A percentile compares a stretch with the other conserved stretches of the same genome.
These are phyloP conservation scores for Leptinotarsa texana DNA, from an alignment of 1,140 invertebrate species.

Conservation along the genomic window DNA sequence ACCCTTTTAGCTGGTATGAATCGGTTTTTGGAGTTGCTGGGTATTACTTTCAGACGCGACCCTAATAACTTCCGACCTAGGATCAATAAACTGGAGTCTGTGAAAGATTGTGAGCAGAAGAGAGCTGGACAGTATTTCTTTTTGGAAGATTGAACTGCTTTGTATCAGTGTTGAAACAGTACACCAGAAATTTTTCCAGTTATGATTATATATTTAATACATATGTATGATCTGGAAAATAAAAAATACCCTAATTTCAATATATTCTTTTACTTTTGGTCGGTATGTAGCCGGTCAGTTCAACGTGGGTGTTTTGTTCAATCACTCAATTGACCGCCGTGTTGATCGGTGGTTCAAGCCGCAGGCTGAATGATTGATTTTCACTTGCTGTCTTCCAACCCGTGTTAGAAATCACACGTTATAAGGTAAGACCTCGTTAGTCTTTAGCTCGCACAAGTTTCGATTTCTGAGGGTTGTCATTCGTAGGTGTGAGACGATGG, in stretches of 20 bases:
- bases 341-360: no score
- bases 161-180: background rate
- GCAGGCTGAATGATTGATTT: no score
- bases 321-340: no score
- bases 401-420: no score
- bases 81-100: conserved; percentile 96
- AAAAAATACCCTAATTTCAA: background rate
- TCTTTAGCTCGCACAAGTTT: no score
- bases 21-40: conserved; percentile 92
- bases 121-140: conserved; percentile 97
- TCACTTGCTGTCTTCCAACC: no score
- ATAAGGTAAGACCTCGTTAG: no score
- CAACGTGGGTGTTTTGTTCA: no score
- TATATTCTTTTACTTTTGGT: no score
- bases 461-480: no score
- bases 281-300: no score
- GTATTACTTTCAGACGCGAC: conserved; percentile 98
- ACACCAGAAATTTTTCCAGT: background rate
- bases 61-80: conserved; percentile 98
- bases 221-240: background rate
- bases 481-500: no score
- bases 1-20: conserved; percentile 98
- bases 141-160: conserved; percentile 81
- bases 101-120: conserved; percentile 99
- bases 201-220: background rate